Evolutionary conservation across 2,113 vertebrate species (phyloP).

Genomic region (Donacobius atricapilla): DNA sequence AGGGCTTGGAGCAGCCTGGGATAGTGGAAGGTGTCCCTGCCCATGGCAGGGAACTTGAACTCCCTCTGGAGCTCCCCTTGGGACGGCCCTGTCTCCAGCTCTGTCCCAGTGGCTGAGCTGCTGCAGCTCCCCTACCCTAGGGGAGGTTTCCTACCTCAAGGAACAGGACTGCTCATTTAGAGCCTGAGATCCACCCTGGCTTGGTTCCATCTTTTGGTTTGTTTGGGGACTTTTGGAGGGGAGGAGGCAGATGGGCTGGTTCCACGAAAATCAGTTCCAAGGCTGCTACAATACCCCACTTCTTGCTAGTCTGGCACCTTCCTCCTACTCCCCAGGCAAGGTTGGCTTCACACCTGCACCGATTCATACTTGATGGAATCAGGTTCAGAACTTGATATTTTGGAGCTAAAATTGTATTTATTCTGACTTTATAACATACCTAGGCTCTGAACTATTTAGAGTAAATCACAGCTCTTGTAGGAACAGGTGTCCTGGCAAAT

Average conservation of each 20-base stretch:
- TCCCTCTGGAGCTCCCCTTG: neutral
- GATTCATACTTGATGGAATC: accelerated
- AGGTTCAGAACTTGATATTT: neutral
- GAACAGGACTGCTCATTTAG: neutral
- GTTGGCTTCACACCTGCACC: neutral
- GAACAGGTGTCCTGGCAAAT: neutral
- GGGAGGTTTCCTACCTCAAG: neutral
- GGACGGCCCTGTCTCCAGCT: neutral
- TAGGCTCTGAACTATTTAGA: neutral
- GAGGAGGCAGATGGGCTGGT: neutral
- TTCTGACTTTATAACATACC: neutral
- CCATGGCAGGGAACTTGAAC: too few species aligned
- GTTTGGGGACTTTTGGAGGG: neutral
- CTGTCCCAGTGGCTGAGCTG: neutral
- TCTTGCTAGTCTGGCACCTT: neutral
- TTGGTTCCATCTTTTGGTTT: neutral
- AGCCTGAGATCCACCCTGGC: neutral
- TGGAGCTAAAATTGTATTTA: neutral
- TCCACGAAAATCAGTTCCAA: neutral
- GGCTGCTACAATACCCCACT: neutral
- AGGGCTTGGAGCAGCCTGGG: neutral
- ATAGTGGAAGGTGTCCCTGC: neutral
- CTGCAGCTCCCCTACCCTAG: neutral
- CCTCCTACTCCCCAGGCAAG: neutral
- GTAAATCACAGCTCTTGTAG: neutral